Evolutionary conservation across 1,140 invertebrate genomes (phyloP).

Genomic region (Lepidurus couesii): DNA sequence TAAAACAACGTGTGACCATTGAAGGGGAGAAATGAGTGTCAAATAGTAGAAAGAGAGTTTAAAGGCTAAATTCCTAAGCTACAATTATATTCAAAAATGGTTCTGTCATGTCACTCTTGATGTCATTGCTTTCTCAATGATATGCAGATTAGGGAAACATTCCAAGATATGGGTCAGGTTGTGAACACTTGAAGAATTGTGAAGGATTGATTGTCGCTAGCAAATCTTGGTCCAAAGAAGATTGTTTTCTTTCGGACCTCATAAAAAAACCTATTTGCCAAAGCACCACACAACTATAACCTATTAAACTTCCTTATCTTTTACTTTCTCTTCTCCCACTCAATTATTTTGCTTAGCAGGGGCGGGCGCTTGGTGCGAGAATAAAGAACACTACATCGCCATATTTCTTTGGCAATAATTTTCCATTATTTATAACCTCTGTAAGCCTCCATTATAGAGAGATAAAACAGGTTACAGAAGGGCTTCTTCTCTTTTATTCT

Average conservation of each 20-base stretch:
- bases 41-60: neutral
- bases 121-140: neutral
- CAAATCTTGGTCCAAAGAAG: slow-evolving; percentile 18
- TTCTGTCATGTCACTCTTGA: neutral
- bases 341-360: neutral
- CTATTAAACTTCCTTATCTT: neutral
- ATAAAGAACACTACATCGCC: too few relatives aligned
- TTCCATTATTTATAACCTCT: too few relatives aligned
- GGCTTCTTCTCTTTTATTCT: too few relatives aligned
- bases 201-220: neutral
- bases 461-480: too few relatives aligned
- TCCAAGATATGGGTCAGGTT: neutral
- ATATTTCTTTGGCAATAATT: too few relatives aligned
- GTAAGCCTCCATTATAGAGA: too few relatives aligned
- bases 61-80: neutral
- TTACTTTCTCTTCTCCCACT: neutral
- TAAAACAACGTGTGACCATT: neutral
- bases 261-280: neutral
- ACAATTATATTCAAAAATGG: neutral
- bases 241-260: neutral
- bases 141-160: neutral
- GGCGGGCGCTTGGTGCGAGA: too few relatives aligned
- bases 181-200: neutral
- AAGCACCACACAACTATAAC: neutral
- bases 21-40: neutral